Evolutionary conservation across 1,140 invertebrate species (phyloP).

Genomic region (Aphelinus atriplicis): DNA sequence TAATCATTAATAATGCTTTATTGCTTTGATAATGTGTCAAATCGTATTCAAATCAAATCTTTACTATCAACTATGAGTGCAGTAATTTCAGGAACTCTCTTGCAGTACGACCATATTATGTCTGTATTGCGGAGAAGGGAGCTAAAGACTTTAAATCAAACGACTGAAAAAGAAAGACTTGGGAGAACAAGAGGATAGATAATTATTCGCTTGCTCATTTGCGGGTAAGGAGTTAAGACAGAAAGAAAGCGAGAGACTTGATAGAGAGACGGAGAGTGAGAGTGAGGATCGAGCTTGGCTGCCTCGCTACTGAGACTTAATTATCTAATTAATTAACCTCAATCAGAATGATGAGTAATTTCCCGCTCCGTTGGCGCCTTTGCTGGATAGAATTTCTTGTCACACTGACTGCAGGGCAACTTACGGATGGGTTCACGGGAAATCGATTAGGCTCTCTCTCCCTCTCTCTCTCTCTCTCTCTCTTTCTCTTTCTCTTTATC

Average conservation of each 20-base stretch:
- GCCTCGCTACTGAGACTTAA: conserved; percentile 58
- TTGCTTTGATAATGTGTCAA: too few relatives aligned
- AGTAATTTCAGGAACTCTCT: too few relatives aligned
- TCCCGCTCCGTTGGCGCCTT: conserved; percentile 66
- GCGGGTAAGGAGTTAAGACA: conserved; percentile 40
- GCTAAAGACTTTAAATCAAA: too few relatives aligned
- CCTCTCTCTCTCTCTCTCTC: conserved; percentile 44
- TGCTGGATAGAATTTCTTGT: conserved; percentile 64
- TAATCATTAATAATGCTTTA: too few relatives aligned
- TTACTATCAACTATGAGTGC: too few relatives aligned
- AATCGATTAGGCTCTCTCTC: conserved; percentile 60
- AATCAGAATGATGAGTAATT: conserved; percentile 69
- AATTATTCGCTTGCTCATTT: conserved; percentile 42
- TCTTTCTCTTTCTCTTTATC: conserved; percentile 28
- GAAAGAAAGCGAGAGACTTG: conserved; percentile 1
- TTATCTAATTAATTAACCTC: conserved; percentile 69
- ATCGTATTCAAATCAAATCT: too few relatives aligned
- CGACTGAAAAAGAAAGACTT: too few relatives aligned
- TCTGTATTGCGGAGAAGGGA: too few relatives aligned
- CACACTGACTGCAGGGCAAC: conserved; percentile 62
- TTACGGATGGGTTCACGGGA: conserved; percentile 65
- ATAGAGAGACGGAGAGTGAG: conserved; percentile 11
- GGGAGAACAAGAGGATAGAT: conserved; percentile 27
- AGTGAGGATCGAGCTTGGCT: conserved; percentile 25
- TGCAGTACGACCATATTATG: too few relatives aligned